These are phyloP conservation scores for Seriola aureovittata DNA, from an alignment of 2,113 vertebrate genomes.

Conservation along the genomic window DNA sequence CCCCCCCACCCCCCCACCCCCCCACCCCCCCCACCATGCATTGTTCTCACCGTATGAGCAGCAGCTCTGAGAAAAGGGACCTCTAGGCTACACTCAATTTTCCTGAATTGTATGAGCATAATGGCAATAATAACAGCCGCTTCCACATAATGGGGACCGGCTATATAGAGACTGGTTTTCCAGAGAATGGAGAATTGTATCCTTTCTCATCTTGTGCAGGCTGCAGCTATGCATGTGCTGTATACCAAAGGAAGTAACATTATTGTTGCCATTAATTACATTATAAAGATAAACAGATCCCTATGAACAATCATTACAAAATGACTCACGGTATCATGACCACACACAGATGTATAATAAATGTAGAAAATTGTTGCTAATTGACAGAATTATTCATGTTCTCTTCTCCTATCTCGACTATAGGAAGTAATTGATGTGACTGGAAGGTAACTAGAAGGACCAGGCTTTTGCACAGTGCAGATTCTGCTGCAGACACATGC, in stretches of 20 bases:
- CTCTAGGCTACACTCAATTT: conserved; percentile 38
- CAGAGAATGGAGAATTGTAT: conserved; percentile 43
- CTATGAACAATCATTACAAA: background rate
- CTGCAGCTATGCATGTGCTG: background rate
- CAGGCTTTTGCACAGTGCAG: too few species aligned
- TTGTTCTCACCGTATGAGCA: conserved; percentile 67
- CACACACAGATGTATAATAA: background rate
- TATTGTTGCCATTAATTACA: conserved; percentile 1
- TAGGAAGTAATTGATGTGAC: background rate
- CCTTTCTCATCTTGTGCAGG: conserved; percentile 19
- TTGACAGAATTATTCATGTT: background rate
- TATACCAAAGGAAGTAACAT: conserved; percentile 8
- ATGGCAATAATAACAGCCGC: conserved; percentile 62
- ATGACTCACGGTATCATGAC: background rate
- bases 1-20: conserved; percentile 37
- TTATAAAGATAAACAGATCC: conserved; percentile 14
- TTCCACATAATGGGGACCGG: conserved; percentile 32
- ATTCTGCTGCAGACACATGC: too few species aligned
- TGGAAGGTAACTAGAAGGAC: background rate
- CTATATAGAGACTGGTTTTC: conserved; percentile 25
- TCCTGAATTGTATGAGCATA: conserved; percentile 57
- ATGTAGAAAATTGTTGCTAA: background rate
- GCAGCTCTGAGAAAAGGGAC: conserved; percentile 38
- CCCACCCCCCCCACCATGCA: conserved; percentile 53
- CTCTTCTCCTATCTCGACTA: background rate